Evolutionary conservation across 2,113 vertebrate species (phyloP).

Genomic region (Gavia stellata): DNA sequence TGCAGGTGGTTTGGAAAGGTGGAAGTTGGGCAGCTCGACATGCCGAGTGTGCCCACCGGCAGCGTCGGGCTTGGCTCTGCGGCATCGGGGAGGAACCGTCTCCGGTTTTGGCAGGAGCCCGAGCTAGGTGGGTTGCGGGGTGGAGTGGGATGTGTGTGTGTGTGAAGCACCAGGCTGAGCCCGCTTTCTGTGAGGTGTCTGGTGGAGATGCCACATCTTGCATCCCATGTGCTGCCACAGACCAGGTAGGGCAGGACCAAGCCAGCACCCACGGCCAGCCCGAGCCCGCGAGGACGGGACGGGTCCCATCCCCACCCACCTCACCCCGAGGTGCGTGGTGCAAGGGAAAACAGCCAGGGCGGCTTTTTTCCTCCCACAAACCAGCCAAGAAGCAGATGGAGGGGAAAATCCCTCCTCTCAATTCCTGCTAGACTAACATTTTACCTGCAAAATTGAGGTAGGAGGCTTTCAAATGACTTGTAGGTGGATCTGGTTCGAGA

Average conservation of each 20-base stretch:
- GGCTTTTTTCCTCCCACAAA: neutral
- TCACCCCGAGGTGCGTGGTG: neutral
- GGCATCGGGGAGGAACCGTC: neutral
- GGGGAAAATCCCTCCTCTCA: neutral
- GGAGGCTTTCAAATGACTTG: constrained; percentile 32
- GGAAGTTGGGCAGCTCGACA: neutral
- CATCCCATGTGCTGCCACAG: neutral
- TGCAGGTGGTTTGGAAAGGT: neutral
- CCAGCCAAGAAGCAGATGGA: neutral
- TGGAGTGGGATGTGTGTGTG: too few species aligned
- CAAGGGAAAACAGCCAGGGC: neutral
- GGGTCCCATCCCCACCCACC: neutral
- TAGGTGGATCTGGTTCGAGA: constrained; percentile 52
- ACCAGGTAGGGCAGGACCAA: neutral
- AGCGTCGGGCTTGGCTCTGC: neutral
- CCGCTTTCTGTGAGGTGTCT: neutral
- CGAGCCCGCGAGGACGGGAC: accelerated
- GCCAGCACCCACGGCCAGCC: neutral
- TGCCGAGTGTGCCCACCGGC: accelerated
- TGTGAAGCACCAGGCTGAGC: neutral
- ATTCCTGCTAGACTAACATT: constrained; percentile 32
- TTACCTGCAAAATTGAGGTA: constrained; percentile 20
- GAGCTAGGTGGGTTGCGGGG: accelerated
- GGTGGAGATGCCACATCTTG: neutral
- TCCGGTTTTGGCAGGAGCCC: neutral